These are phyloP conservation scores for Philonicus albiceps DNA, from an alignment of 2,888 invertebrate genomes.

Conservation along the genomic window DNA sequence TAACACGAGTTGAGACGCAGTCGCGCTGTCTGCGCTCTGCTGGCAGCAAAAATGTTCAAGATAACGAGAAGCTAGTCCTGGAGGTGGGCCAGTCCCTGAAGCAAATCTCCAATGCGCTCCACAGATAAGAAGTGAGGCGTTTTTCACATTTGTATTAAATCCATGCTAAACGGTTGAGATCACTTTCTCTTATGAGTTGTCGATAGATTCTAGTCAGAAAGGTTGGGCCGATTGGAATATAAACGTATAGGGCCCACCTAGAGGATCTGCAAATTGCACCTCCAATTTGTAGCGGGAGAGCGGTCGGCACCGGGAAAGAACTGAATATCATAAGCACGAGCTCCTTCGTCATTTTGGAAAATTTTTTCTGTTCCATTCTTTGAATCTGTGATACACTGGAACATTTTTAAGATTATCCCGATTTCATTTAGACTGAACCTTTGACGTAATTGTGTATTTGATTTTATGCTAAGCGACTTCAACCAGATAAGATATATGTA, in stretches of 20 bases:
- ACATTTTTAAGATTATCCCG: slow-evolving; percentile 22
- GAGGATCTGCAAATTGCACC: not conserved
- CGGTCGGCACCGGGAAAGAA: slow-evolving; percentile 4
- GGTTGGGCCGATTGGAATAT: not conserved
- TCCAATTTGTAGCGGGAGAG: not conserved
- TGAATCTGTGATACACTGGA: slow-evolving; percentile 38
- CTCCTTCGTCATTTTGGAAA: not conserved
- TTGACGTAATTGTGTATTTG: slow-evolving; percentile 19
- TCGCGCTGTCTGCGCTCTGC: slow-evolving; percentile 74
- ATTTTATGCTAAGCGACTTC: slow-evolving; percentile 9
- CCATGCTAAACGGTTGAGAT: slow-evolving; percentile 5
- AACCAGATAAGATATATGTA: slow-evolving; percentile 29
- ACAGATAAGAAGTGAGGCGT: slow-evolving; percentile 58
- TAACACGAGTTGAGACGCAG: slow-evolving; percentile 75
- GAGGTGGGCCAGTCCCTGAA: slow-evolving; percentile 69
- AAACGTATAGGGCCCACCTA: not conserved
- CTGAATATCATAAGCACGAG: slow-evolving; percentile 21
- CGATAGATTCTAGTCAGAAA: slow-evolving; percentile 31
- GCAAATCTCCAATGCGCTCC: slow-evolving; percentile 63
- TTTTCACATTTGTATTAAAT: not conserved
- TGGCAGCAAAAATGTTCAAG: slow-evolving; percentile 73
- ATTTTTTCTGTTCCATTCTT: slow-evolving; percentile 39
- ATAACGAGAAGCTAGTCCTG: slow-evolving; percentile 72
- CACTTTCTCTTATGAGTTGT: slow-evolving; percentile 23
- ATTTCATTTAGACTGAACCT: slow-evolving; percentile 21